Evolutionary conservation across 2,113 vertebrate species (phyloP), one percentile per base, ranked within the genome.

Genomic region (Dendropsophus ebraccatus): DNA sequence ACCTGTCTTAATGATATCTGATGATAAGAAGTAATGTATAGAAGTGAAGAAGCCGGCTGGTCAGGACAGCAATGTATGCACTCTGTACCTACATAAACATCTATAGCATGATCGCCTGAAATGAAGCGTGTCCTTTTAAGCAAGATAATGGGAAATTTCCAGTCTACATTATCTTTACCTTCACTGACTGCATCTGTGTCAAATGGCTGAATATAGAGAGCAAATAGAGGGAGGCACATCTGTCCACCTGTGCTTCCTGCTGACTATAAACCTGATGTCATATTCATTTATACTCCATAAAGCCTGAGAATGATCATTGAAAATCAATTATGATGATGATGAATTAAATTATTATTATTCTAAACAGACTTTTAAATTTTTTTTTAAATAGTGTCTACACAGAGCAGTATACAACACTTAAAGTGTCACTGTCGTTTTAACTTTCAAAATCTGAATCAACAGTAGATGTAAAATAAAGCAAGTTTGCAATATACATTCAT

Each of bases 11-110:
- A 72, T 74, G 37, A 30, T 45, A 54, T 60, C 17, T 35, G 49
- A 54, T n/a, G 47, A 74, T 84, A 58, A 58, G n/a, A 82, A 32
- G 13, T 21, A 35, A 23, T 54, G 7, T 84, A 62, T 45, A 84
- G 65, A 35, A 47, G 23, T 21, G 10, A 23, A 84, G 69, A 47
- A 30, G 56, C 6, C 13, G 17, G 14, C 13, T 21, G 35, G 21
- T 32, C 30, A 54, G 2, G 47, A 72, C 8, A 5, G 49, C 11
- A 17, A 23, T 72, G 28, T 47, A 23, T 35, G 5, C 21, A 41
- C 49, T 28, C 11, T 30, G 65, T 56, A 41, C n/a, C n/a, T 62
- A 74, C 2, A 41, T 84, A 84, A 84, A 75, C 14, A 16, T 84
- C 67, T 83, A 58, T 37, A 82, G 45, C 11, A 52, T n/a, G n/a